These are phyloP conservation scores for Spea hammondii DNA, from an alignment of 2,797 vertebrate species.

Conservation along the genomic window DNA sequence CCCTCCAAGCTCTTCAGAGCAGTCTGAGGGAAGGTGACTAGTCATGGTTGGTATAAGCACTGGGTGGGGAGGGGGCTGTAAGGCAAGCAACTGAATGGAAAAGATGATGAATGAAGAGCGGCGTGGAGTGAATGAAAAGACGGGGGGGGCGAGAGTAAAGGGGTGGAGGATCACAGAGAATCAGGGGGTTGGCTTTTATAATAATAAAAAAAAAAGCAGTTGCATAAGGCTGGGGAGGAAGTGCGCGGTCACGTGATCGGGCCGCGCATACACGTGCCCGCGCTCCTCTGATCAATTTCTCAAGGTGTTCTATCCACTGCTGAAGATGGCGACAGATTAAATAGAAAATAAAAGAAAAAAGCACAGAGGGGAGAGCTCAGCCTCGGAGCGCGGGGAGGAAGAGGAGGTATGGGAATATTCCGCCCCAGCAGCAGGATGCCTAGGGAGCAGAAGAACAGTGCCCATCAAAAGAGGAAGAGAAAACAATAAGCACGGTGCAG, in stretches of 20 bases:
- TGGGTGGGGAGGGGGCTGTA: constrained; percentile 49
- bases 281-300: constrained; percentile 65
- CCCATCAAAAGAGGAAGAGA: constrained; percentile 59
- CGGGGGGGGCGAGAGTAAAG: constrained; percentile 43
- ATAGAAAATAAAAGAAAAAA: constrained; percentile 57
- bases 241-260: constrained; percentile 59
- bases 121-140: constrained; percentile 56
- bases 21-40: background rate
- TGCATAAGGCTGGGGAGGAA: constrained; percentile 59
- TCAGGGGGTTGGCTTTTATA: constrained; percentile 46
- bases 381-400: constrained; percentile 53
- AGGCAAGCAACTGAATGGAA: constrained; percentile 39
- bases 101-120: constrained; percentile 44
- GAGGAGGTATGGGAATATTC: constrained; percentile 54
- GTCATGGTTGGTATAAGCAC: background rate
- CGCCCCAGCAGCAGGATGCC: constrained; percentile 49
- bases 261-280: constrained; percentile 55
- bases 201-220: constrained; percentile 26
- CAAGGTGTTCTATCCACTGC: constrained; percentile 75
- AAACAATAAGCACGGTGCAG: constrained; percentile 59
- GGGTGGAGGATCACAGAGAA: constrained; percentile 51
- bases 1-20: constrained; percentile 4
- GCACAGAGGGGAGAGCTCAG: constrained; percentile 27
- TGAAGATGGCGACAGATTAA: constrained; percentile 80
- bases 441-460: constrained; percentile 55